phyloP scores from a whole-genome alignment of 2,888 invertebrate genomes.

The Apoda limacodes region DNA sequence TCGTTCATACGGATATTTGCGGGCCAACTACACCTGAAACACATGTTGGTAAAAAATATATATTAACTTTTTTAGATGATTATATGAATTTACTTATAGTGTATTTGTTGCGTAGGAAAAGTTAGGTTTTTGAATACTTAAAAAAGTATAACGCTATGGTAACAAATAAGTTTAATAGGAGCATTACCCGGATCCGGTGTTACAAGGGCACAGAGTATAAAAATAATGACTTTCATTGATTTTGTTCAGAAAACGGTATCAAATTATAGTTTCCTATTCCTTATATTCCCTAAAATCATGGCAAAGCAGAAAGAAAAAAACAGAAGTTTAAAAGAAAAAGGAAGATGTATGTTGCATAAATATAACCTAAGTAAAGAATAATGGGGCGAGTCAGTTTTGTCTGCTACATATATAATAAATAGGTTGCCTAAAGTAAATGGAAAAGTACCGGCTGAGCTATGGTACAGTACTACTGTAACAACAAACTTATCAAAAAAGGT shows the following conservation, averaged over 20 bases:
- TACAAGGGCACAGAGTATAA: conserved; percentile 2
- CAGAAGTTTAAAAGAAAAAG: conserved; percentile 1
- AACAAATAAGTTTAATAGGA: neutral
- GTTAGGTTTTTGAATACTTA: neutral
- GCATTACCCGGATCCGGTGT: conserved; percentile 1
- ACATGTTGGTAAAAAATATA: conserved; percentile 2
- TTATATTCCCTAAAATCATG: conserved; percentile 5
- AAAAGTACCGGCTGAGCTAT: conserved; percentile 2
- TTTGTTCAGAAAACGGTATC: conserved; percentile 2
- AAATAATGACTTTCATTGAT: conserved; percentile 1
- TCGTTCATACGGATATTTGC: conserved; percentile 5
- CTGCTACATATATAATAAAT: conserved; percentile 3
- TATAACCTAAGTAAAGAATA: conserved; percentile 1
- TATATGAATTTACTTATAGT: conserved; percentile 2
- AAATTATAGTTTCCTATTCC: conserved; percentile 1
- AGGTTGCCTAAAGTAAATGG: conserved; percentile 2
- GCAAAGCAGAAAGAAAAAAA: neutral
- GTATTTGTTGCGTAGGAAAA: neutral
- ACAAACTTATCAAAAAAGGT: too few species aligned
- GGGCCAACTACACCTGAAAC: conserved; percentile 4
- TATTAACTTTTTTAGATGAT: conserved; percentile 5
- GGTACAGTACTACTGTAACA: too few species aligned
- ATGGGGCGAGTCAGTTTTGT: conserved; percentile 5
- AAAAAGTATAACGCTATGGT: conserved; percentile 1
- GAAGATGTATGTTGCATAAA: neutral